Conservation (phyloP, 2,888 invertebrate genomes). For the Lymantria monacha region DNA sequence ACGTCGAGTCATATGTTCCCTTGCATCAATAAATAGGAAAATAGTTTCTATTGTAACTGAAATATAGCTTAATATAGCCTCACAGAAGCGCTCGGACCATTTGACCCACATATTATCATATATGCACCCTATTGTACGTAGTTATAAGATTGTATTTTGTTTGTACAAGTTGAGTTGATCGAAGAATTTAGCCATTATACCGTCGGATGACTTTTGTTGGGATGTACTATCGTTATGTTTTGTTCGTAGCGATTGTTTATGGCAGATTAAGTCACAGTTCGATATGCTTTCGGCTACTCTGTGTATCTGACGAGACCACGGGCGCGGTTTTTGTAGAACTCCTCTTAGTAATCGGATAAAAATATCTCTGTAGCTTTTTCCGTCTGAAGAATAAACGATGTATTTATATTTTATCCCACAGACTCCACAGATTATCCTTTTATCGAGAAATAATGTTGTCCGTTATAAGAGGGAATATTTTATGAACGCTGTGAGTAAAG, state of each 20-base stretch:
- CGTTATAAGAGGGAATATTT: constrained; percentile 16
- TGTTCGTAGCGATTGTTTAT: constrained; percentile 64
- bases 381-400: constrained; percentile 49
- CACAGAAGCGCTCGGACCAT: constrained; percentile 3
- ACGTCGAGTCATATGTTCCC: constrained; percentile 45
- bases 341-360: constrained; percentile 47
- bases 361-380: constrained; percentile 50
- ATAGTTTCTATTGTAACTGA: constrained; percentile 14
- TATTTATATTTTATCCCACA: constrained; percentile 34
- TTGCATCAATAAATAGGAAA: constrained; percentile 12
- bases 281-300: constrained; percentile 44
- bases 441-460: constrained; percentile 38
- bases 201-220: constrained; percentile 60
- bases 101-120: neutral
- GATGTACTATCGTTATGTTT: constrained; percentile 63
- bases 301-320: constrained; percentile 45
- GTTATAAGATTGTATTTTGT: constrained; percentile 15
- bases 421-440: constrained; percentile 40
- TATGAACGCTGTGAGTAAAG: neutral
- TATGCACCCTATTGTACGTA: constrained; percentile 15
- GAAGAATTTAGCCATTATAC: constrained; percentile 59
- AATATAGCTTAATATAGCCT: constrained; percentile 21
- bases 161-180: constrained; percentile 29
- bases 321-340: constrained; percentile 52
- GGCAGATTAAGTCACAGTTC: constrained; percentile 59